Evolutionary conservation across 1,140 invertebrate species (phyloP).

Genomic region (Drosophila dunni): DNA sequence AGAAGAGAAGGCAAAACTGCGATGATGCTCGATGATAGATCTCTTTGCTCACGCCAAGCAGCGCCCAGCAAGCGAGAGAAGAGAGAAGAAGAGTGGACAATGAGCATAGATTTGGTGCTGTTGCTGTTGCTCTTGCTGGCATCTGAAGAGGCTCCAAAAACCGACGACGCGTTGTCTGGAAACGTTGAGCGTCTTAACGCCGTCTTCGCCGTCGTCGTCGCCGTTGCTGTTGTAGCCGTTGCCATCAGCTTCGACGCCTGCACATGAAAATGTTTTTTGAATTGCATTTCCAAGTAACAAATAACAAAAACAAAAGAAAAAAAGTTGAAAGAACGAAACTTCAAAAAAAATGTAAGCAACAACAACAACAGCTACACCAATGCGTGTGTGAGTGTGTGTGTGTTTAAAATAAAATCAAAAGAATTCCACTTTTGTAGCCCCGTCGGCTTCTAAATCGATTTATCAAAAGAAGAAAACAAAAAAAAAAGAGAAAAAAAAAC

Average conservation of each 20-base stretch:
- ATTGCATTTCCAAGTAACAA: conserved; percentile 79
- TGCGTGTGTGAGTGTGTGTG: conserved; percentile 17
- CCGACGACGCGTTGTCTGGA: conserved; percentile 59
- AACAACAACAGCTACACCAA: conserved; percentile 43
- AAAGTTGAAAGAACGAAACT: conserved; percentile 49
- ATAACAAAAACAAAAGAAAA: conserved; percentile 50
- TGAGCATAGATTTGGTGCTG: conserved; percentile 16
- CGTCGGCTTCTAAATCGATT: conserved; percentile 82
- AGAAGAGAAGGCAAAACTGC: background rate
- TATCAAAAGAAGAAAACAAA: conserved; percentile 67
- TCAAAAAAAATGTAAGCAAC: conserved; percentile 27
- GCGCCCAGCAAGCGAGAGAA: background rate
- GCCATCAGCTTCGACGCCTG: conserved; percentile 27
- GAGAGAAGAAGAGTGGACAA: conserved; percentile 18
- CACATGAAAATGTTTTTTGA: conserved; percentile 61
- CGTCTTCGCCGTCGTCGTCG: background rate
- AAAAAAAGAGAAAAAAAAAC: conserved; percentile 46
- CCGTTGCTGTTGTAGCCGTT: conserved; percentile 2
- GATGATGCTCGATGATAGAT: conserved; percentile 50
- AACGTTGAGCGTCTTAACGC: conserved; percentile 28
- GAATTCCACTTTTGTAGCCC: conserved; percentile 79
- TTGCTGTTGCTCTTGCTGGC: conserved; percentile 15
- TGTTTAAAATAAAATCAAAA: conserved; percentile 74
- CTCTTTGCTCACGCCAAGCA: conserved; percentile 23
- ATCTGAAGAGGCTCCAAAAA: conserved; percentile 22